These are phyloP conservation scores for Melieria crassipennis DNA, from an alignment of 2,888 invertebrate genomes.

Conservation along the genomic window DNA sequence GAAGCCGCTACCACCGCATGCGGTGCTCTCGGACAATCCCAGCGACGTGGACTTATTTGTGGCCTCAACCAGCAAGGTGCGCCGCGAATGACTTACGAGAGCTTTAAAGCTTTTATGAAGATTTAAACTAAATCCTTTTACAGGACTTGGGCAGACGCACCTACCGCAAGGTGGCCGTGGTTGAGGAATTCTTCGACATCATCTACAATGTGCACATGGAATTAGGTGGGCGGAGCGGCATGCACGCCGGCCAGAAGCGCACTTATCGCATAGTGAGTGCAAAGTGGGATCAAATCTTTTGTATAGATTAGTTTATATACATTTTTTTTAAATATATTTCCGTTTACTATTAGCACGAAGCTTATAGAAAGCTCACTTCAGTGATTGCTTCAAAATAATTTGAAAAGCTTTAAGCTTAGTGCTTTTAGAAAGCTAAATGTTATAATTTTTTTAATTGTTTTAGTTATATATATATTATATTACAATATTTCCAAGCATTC, in stretches of 20 bases:
- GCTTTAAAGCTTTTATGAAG: neutral
- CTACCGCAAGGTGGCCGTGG: slow-evolving; percentile 92
- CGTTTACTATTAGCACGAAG: too few species aligned
- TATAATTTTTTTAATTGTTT: too few species aligned
- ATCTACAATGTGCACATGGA: slow-evolving; percentile 96
- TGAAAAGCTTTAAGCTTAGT: too few species aligned
- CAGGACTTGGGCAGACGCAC: slow-evolving; percentile 80
- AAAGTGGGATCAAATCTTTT: slow-evolving; percentile 10
- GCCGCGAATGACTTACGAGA: neutral
- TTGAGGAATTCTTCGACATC: slow-evolving; percentile 97
- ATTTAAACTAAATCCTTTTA: slow-evolving; percentile 2
- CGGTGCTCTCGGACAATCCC: slow-evolving; percentile 58
- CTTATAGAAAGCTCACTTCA: too few species aligned
- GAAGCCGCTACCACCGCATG: slow-evolving; percentile 50
- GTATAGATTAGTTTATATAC: too few species aligned
- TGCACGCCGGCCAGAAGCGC: slow-evolving; percentile 96
- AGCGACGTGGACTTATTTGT: slow-evolving; percentile 62
- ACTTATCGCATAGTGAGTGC: slow-evolving; percentile 89
- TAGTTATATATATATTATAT: too few species aligned
- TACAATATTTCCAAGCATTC: too few species aligned
- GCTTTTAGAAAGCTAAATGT: too few species aligned
- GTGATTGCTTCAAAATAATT: too few species aligned
- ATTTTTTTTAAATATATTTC: too few species aligned
- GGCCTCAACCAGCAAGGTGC: slow-evolving; percentile 61
- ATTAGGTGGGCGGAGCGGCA: slow-evolving; percentile 88